phyloP scores from a whole-genome alignment of 2,113 vertebrate species.

The Puma concolor region DNA sequence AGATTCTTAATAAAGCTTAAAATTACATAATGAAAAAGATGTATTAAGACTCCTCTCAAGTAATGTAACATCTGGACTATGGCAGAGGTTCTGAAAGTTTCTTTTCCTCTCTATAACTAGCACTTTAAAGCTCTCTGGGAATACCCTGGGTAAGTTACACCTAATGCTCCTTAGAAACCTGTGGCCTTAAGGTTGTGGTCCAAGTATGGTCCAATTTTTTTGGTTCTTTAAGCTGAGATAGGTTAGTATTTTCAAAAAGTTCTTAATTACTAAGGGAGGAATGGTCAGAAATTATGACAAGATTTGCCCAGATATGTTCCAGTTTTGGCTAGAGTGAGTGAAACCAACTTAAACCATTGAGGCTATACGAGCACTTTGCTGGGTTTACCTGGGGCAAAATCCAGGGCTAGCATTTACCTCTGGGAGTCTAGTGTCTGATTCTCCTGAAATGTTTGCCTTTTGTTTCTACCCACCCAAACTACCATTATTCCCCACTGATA shows the following conservation, averaged over 20 bases:
- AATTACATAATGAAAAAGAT: not conserved
- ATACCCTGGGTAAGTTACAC: not conserved
- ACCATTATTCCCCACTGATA: not conserved
- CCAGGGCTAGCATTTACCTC: not conserved
- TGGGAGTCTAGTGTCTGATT: not conserved
- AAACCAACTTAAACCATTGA: not conserved
- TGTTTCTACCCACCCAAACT: not conserved
- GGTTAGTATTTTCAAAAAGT: not conserved
- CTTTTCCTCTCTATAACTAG: not conserved
- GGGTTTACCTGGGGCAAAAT: not conserved
- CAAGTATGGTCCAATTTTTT: not conserved
- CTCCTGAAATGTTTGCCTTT: not conserved
- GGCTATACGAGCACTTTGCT: not conserved
- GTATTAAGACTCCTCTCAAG: not conserved
- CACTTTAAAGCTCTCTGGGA: not conserved
- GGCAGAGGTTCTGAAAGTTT: not conserved
- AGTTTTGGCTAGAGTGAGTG: not conserved
- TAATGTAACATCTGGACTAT: not conserved
- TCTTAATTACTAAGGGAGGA: not conserved
- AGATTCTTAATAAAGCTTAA: slow-evolving; percentile 40
- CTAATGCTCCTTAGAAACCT: not conserved
- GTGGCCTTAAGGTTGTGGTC: not conserved
- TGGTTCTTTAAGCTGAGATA: not conserved
- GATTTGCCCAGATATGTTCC: not conserved
- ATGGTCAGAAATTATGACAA: not conserved